A percentile compares a stretch with the other conserved stretches of the same genome.
Evolutionary conservation across 2,888 invertebrate species (phyloP).

Genomic region (Agapostemon virescens): DNA sequence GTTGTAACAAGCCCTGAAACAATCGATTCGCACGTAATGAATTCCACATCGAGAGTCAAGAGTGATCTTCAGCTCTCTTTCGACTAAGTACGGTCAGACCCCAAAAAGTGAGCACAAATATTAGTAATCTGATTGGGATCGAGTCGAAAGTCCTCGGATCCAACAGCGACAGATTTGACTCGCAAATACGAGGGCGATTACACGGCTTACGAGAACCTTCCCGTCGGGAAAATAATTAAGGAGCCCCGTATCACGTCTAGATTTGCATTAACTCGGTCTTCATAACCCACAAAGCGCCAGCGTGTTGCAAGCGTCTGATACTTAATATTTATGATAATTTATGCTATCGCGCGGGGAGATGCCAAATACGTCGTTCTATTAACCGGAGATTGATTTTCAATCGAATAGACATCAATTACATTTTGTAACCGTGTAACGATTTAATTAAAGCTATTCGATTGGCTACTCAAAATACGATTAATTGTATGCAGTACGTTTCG

Average conservation of each 20-base stretch:
- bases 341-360: background rate
- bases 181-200: slow-evolving; percentile 58
- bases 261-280: slow-evolving; percentile 54
- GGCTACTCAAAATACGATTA: background rate
- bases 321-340: slow-evolving; percentile 39
- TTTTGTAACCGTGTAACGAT: background rate
- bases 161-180: slow-evolving; percentile 62
- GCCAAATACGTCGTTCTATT: slow-evolving; percentile 9
- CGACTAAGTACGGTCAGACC: slow-evolving; percentile 10
- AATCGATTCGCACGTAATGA: slow-evolving; percentile 53
- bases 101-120: slow-evolving; percentile 51
- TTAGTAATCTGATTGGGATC: slow-evolving; percentile 44
- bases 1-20: slow-evolving; percentile 31
- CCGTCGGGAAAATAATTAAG: slow-evolving; percentile 61
- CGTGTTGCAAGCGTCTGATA: background rate
- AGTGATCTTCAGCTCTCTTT: slow-evolving; percentile 44
- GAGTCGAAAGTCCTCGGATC: slow-evolving; percentile 36
- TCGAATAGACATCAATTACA: background rate
- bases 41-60: slow-evolving; percentile 40
- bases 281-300: slow-evolving; percentile 10
- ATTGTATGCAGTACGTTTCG: background rate
- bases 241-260: slow-evolving; percentile 32
- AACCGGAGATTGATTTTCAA: slow-evolving; percentile 1
- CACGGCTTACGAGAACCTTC: slow-evolving; percentile 15
- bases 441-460: background rate